phyloP scores from a whole-genome alignment of 2,113 vertebrate species.

The Columbina picui region DNA sequence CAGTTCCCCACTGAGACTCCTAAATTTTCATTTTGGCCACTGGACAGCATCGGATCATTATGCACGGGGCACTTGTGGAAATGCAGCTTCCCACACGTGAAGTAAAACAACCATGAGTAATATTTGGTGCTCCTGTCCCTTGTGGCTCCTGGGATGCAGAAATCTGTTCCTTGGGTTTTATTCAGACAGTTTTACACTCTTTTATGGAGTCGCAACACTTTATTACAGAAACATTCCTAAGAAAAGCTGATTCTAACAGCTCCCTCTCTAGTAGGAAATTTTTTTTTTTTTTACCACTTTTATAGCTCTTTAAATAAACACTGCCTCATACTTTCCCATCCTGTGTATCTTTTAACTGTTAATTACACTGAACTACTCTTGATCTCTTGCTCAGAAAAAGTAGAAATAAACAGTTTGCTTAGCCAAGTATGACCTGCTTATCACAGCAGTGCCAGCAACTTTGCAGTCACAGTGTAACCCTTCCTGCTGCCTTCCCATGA shows the following conservation, averaged over 20 bases:
- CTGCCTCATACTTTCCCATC: neutral
- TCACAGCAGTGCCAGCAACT: neutral
- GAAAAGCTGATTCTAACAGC: neutral
- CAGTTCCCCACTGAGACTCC: neutral
- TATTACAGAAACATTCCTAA: slow-evolving; percentile 5
- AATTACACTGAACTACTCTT: neutral
- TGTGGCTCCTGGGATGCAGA: neutral
- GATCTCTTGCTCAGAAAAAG: neutral
- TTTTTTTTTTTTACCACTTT: neutral
- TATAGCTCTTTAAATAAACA: slow-evolving; percentile 18
- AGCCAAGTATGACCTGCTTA: neutral
- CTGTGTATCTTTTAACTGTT: neutral
- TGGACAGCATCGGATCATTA: neutral
- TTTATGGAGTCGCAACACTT: neutral
- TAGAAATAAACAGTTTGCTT: neutral
- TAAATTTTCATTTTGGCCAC: neutral
- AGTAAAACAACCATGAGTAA: neutral
- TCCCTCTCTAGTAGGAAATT: neutral
- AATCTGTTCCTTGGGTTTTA: neutral
- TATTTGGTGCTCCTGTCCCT: neutral
- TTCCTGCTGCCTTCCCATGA: neutral
- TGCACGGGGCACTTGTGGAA: neutral
- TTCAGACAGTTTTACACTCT: slow-evolving; percentile 4
- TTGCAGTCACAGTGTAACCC: neutral
- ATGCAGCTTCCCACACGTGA: neutral